Evolutionary conservation across 2,113 vertebrate genomes (phyloP), one percentile per base, ranked within the genome.

Genomic region (Carassius auratus): DNA sequence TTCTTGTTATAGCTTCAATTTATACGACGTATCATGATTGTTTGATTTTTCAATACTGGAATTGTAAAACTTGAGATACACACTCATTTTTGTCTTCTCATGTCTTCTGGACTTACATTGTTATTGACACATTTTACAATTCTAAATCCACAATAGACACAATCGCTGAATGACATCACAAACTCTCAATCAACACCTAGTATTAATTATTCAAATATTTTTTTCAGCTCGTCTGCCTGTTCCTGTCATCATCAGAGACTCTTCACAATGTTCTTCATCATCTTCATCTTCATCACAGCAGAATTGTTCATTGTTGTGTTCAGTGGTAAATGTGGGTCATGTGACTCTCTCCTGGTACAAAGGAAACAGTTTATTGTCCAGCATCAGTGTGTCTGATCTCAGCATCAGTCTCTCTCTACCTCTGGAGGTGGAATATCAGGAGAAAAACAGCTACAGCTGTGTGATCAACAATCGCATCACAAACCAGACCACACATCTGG

Each of bases 381-480:
- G 42, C 42, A 45, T 45, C 42, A 45, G 42, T 45, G 42, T 45
- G 42, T 45, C 42, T 45, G 42, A 45, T 45, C 42, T 45, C 42
- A 45, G 45, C 45, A 12, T 48, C 45, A 12, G 10, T 48, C 45
- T 48, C 45, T 48, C 45, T 52, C 50, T 52, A 52, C 61, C 61
- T 62, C 61, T 62, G 61, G 61, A 62, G 61, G 61, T 62, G 61
- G 61, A 62, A 62, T 62, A 62, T 62, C 61, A 62, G 61, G 61
- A 62, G 23, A 62, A 62, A 1, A 52, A 61, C 50, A 52, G 3
- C 50, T 52, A 52, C 50, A 52, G 50, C 50, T 52, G 50, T 52
- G 50, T 52, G 50, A 13, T 52, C 50, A 52, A 52, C 26, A 26
- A 26, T 26, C 26, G 0, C 26, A 26, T 26, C 26, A 26, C 26